phyloP scores from a whole-genome alignment of 2,888 invertebrate genomes.

The Thereva unica region DNA sequence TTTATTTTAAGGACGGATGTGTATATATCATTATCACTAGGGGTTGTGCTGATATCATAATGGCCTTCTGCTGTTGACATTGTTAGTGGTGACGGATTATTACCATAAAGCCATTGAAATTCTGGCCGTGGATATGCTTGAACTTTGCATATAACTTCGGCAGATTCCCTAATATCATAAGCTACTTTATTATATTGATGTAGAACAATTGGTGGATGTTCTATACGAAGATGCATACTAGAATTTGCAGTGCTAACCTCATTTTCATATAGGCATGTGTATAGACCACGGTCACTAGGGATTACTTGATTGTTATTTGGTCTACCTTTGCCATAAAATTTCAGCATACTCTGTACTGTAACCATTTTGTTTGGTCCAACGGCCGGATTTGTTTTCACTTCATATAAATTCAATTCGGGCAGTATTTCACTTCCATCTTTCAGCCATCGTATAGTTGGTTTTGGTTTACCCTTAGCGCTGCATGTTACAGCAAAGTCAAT shows the following conservation, averaged over 20 bases:
- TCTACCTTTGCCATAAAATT: constrained; percentile 78
- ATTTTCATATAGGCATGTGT: constrained; percentile 86
- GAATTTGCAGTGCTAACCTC: constrained; percentile 87
- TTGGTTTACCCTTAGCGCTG: constrained; percentile 86
- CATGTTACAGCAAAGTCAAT: constrained; percentile 79
- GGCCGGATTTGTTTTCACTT: constrained; percentile 77
- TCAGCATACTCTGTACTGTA: constrained; percentile 80
- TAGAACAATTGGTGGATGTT: constrained; percentile 86
- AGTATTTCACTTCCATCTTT: constrained; percentile 83
- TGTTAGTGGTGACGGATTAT: constrained; percentile 72
- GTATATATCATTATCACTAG: constrained; percentile 84
- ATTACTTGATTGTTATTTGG: constrained; percentile 76
- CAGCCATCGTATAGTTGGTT: constrained; percentile 81
- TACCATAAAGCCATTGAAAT: constrained; percentile 88
- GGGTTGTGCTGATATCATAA: constrained; percentile 81
- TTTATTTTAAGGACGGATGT: constrained; percentile 76
- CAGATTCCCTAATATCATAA: constrained; percentile 80
- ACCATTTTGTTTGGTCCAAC: constrained; percentile 79
- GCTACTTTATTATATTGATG: constrained; percentile 88
- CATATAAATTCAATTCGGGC: constrained; percentile 76
- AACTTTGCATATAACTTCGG: constrained; percentile 84
- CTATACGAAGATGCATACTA: constrained; percentile 87
- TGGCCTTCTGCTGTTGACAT: constrained; percentile 78
- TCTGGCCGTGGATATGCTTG: constrained; percentile 91
- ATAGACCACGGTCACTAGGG: constrained; percentile 84